phyloP scores from a whole-genome alignment of 1,140 invertebrate species.

The Nomia melanderi region DNA sequence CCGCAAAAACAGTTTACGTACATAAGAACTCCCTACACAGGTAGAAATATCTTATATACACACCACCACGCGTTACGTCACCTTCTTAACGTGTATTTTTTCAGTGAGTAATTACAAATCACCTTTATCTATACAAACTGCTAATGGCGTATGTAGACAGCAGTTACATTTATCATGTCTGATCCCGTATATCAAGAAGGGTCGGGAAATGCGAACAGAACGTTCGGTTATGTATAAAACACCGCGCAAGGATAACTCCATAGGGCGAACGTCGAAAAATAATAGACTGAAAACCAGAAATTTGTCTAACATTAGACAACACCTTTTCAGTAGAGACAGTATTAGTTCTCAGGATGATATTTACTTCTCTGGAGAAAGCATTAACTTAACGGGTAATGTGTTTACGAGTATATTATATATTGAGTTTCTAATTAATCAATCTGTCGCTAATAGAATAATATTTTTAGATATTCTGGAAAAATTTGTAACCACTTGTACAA shows the following conservation, averaged over 20 bases:
- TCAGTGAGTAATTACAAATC: conserved; percentile 76
- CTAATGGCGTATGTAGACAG: conserved; percentile 67
- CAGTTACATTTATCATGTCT: conserved; percentile 70
- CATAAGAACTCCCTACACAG: conserved; percentile 77
- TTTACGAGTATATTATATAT: neutral
- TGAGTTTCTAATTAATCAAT: neutral
- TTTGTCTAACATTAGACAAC: conserved; percentile 74
- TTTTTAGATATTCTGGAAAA: conserved; percentile 63
- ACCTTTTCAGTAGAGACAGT: conserved; percentile 78
- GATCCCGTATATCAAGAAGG: conserved; percentile 77
- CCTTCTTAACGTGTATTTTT: too few species aligned
- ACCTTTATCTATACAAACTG: conserved; percentile 75
- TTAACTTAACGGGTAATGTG: conserved; percentile 74
- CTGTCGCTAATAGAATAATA: neutral
- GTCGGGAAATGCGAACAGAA: conserved; percentile 73
- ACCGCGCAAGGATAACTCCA: conserved; percentile 59
- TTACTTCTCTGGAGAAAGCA: conserved; percentile 67
- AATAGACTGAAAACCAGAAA: conserved; percentile 59
- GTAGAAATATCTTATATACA: conserved; percentile 36
- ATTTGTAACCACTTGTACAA: conserved; percentile 56
- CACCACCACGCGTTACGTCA: too few species aligned
- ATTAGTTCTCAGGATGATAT: conserved; percentile 65
- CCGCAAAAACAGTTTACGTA: conserved; percentile 67
- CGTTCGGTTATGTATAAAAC: conserved; percentile 79
- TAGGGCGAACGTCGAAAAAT: conserved; percentile 29